Conservation (phyloP, 2,888 invertebrate genomes). For the Chaetoderma sp. region DNA sequence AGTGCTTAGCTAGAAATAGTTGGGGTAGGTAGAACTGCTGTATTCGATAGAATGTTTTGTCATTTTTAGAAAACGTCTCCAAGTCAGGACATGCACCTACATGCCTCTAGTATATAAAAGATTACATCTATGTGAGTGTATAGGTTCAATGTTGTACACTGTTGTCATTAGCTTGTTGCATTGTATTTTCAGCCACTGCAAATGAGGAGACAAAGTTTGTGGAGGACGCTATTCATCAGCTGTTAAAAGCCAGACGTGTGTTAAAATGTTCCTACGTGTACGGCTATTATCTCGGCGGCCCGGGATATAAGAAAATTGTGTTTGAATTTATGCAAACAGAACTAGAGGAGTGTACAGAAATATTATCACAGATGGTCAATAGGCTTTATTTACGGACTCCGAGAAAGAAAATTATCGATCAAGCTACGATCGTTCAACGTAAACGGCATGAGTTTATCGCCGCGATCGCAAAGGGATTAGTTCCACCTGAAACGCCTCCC, state of each 20-base stretch:
- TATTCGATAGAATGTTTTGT: too few species aligned
- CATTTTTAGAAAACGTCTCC: too few species aligned
- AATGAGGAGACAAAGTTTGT: constrained; percentile 72
- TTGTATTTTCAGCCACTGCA: constrained; percentile 51
- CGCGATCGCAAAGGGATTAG: constrained; percentile 74
- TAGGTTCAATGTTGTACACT: too few species aligned
- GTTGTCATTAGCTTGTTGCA: background rate
- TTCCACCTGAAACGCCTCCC: constrained; percentile 75
- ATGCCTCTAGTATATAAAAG: too few species aligned
- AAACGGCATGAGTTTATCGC: constrained; percentile 77
- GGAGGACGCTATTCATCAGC: constrained; percentile 76
- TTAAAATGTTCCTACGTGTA: constrained; percentile 79
- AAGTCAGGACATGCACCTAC: too few species aligned
- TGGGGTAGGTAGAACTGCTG: too few species aligned
- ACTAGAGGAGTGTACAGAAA: constrained; percentile 77
- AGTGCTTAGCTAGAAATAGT: too few species aligned
- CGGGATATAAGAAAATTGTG: constrained; percentile 76
- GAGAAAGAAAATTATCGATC: constrained; percentile 75
- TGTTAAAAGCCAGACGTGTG: constrained; percentile 75
- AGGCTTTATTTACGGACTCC: constrained; percentile 76
- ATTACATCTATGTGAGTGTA: too few species aligned
- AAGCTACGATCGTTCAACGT: constrained; percentile 74
- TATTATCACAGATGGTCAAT: constrained; percentile 77
- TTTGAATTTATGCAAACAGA: constrained; percentile 81
- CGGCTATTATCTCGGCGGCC: constrained; percentile 77